Evolutionary conservation across 2,113 vertebrate genomes (phyloP).

Genomic region (Gila orcuttii): DNA sequence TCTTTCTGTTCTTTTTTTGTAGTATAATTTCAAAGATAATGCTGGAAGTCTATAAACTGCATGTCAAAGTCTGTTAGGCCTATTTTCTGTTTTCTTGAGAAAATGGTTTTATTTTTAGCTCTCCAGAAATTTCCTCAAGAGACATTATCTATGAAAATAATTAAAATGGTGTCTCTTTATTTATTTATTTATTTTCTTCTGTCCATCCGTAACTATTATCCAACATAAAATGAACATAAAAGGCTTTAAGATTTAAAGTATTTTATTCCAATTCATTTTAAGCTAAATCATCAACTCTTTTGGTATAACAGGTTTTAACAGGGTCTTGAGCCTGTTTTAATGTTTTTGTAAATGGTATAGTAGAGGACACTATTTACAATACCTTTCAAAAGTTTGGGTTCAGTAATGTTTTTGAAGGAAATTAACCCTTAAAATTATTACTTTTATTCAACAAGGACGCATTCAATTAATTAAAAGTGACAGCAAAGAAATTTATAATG

Average conservation of each 20-base stretch:
- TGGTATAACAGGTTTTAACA: too few species aligned
- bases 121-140: background rate
- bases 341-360: background rate
- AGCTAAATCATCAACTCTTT: too few species aligned
- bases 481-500: too few species aligned
- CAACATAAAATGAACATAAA: background rate
- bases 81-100: background rate
- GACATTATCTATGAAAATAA: background rate
- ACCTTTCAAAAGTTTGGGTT: background rate
- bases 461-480: background rate
- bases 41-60: background rate
- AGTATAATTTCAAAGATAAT: conserved; percentile 7
- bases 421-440: background rate
- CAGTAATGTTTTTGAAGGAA: background rate
- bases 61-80: background rate
- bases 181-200: too few species aligned
- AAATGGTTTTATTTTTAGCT: background rate
- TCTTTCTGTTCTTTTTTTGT: background rate
- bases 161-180: background rate
- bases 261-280: background rate
- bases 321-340: background rate
- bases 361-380: background rate
- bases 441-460: background rate
- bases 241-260: too few species aligned
- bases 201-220: background rate